Evolutionary conservation across 1,140 invertebrate species (phyloP), one percentile per base, ranked within the genome.

Genomic region (Stratiolaelaps scimitus): DNA sequence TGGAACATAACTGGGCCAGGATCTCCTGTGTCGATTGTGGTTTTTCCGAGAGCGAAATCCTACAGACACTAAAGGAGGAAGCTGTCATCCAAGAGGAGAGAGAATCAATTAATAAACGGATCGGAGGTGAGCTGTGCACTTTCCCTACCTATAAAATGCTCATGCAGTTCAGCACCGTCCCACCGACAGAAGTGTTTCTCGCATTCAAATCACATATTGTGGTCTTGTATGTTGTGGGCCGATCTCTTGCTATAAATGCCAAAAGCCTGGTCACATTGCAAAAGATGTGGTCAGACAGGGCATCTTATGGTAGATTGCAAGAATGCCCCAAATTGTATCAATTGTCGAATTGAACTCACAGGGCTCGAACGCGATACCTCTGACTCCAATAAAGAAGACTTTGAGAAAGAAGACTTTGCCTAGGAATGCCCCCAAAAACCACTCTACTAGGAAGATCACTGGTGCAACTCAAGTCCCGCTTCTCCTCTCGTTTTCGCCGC

Each of bases 271-370:
- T 13, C 44, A 45, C 44, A 45, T 13, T 45, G 44, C 44, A 45
- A 45, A n/a, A 45, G 44, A 45, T 45, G 44, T 45, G 44, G 44
- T 45, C 13, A 13, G n/a, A 45, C 13, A 13, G 44, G n/a, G 13
- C 44, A 45, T 45, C 44, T 45, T 45, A 45, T 45, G n/a, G 44
- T n/a, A n/a, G 44, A 45, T n/a, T 45, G 44, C 44, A 45, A 45
- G n/a, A 45, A 45, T n/a, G n/a, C 13, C n/a, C 44, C 44, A 13
- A 13, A n/a, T 45, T 45, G 44, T 45, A n/a, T 45, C n/a, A 45
- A 45, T 45, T 45, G 44, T n/a, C 44, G 44, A 45, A n/a, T n/a
- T n/a, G 44, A 45, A n/a, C 44, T 45, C 44, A 45, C 44, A 13
- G 13, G 13, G 44, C 44, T n/a, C n/a, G 13, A 45, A n/a, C 44